These are phyloP conservation scores for Catamblyrhynchus diadema DNA, from an alignment of 2,797 vertebrate species.

Conservation along the genomic window DNA sequence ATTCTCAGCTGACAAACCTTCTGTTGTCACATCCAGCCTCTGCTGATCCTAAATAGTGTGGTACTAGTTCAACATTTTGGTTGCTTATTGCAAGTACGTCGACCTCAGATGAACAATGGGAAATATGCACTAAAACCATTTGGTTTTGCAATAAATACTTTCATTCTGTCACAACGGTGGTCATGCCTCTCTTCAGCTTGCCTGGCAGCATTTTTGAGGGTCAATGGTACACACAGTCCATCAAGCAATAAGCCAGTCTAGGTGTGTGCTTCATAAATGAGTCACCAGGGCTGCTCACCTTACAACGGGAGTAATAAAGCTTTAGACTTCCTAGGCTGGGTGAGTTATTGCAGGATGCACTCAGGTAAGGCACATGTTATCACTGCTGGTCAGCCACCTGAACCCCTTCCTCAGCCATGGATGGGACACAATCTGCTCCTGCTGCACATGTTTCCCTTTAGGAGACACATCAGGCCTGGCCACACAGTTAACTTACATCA, in stretches of 20 bases:
- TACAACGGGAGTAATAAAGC: not conserved
- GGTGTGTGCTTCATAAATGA: not conserved
- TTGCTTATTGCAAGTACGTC: not conserved
- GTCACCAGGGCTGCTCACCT: not conserved
- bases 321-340: not conserved
- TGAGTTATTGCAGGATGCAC: not conserved
- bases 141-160: not conserved
- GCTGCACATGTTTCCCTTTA: not conserved
- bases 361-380: not conserved
- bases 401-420: not conserved
- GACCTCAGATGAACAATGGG: not conserved
- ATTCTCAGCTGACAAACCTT: not conserved
- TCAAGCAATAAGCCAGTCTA: not conserved
- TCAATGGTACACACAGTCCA: not conserved
- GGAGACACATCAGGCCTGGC: not conserved
- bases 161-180: fast-evolving
- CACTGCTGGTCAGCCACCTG: not conserved
- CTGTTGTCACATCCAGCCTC: not conserved
- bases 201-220: not conserved
- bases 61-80: not conserved
- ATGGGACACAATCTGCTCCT: not conserved
- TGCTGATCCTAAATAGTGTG: not conserved
- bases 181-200: not conserved
- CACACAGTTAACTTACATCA: constrained; percentile 81
- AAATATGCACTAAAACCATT: not conserved